Conservation (phyloP, 2,888 invertebrate species). For the Oithona nana region DNA sequence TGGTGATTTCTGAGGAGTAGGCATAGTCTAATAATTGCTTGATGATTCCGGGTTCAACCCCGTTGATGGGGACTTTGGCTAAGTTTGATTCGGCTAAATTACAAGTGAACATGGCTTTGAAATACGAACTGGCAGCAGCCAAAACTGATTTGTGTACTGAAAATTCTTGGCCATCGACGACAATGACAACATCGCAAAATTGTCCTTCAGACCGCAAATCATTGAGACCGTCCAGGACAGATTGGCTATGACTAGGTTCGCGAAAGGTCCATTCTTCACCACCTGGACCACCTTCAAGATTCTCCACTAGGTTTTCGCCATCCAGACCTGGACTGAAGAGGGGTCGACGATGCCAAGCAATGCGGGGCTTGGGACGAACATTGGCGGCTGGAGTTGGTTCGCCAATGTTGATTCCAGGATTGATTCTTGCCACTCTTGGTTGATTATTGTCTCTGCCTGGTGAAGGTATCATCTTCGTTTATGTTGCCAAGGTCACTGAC, state of each 20-base stretch:
- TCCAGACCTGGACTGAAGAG: not conserved
- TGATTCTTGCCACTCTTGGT: too few relatives aligned
- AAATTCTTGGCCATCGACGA: slow-evolving; percentile 23
- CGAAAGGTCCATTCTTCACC: not conserved
- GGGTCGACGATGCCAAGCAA: not conserved
- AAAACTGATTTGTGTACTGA: slow-evolving; percentile 27
- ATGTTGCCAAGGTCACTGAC: too few relatives aligned
- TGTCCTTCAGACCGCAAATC: slow-evolving; percentile 3
- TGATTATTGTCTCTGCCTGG: too few relatives aligned
- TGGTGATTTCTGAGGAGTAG: slow-evolving; percentile 28
- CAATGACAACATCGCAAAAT: slow-evolving; percentile 25
- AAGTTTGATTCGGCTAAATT: slow-evolving; percentile 30
- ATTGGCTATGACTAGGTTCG: not conserved
- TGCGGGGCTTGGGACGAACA: not conserved
- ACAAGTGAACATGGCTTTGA: slow-evolving; percentile 30
- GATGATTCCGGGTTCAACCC: slow-evolving; percentile 29
- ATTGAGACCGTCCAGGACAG: not conserved
- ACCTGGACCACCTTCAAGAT: not conserved
- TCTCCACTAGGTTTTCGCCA: not conserved
- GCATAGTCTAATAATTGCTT: slow-evolving; percentile 30
- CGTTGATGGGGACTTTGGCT: slow-evolving; percentile 28
- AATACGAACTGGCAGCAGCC: slow-evolving; percentile 31
- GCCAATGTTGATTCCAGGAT: too few relatives aligned
- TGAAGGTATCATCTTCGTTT: too few relatives aligned
- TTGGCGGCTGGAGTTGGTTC: too few relatives aligned